Evolutionary conservation across 2,888 invertebrate species (phyloP).

Genomic region (Polydesmus complanatus): DNA sequence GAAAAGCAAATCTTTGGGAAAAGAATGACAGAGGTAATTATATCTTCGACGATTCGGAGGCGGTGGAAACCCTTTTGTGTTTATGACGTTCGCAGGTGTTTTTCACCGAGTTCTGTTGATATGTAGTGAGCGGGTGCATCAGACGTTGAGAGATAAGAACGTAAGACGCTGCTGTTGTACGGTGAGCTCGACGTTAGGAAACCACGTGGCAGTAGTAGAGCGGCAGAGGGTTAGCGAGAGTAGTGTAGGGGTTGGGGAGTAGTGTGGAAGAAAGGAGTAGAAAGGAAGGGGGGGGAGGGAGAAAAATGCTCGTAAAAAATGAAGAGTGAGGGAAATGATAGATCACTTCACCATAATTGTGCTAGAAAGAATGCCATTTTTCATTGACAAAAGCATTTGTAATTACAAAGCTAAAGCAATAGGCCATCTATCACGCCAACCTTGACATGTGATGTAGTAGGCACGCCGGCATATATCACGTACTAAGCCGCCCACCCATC

Average conservation of each 20-base stretch:
- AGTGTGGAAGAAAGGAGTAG: background rate
- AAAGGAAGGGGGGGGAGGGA: background rate
- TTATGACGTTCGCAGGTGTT: no score
- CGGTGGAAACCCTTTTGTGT: no score
- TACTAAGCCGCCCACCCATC: no score
- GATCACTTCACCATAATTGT: conserved; percentile 15
- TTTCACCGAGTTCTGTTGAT: no score
- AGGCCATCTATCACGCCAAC: conserved; percentile 13
- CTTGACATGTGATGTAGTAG: background rate
- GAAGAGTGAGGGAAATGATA: conserved; percentile 8
- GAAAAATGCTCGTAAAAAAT: background rate
- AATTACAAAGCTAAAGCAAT: conserved; percentile 16
- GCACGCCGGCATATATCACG: no score
- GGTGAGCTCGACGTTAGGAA: background rate
- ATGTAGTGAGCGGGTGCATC: no score
- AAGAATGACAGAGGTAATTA: no score
- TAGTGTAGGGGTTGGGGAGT: no score
- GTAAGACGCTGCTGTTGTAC: background rate
- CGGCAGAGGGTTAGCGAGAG: background rate
- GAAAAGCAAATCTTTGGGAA: no score
- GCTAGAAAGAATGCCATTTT: conserved; percentile 15
- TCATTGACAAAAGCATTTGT: conserved; percentile 16
- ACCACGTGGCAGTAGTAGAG: background rate
- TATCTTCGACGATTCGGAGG: no score
- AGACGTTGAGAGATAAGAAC: no score